Percentiles rank a stretch among this genome's conserved stretches.
Conservation (phyloP, 2,797 vertebrate species). For the Sphenopsis melanotis region DNA sequence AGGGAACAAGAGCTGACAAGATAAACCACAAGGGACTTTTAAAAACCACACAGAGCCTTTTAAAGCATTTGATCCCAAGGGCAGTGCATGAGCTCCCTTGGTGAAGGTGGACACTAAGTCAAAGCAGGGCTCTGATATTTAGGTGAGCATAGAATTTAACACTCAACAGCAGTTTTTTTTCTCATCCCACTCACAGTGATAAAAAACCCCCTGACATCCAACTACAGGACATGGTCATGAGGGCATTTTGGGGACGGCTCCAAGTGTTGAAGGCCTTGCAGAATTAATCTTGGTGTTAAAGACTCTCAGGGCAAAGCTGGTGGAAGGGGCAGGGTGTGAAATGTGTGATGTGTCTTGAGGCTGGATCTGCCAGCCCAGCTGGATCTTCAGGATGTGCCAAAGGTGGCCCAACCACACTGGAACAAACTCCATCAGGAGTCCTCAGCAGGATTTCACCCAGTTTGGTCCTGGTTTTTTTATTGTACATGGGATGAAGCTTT, state of each 20-base stretch:
- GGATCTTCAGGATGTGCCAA: neutral
- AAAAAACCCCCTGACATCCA: fast-evolving
- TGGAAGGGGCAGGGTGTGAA: neutral
- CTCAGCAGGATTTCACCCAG: neutral
- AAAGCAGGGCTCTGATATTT: neutral
- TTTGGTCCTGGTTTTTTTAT: neutral
- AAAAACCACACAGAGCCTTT: neutral
- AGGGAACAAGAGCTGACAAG: neutral
- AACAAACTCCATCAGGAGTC: neutral
- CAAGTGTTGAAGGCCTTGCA: neutral
- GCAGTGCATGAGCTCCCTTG: neutral
- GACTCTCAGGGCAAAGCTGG: neutral
- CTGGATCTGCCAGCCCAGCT: neutral
- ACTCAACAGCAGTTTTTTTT: neutral
- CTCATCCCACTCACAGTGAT: neutral
- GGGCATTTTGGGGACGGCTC: neutral
- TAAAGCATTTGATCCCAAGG: neutral
- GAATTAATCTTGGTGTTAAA: neutral
- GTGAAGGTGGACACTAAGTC: neutral
- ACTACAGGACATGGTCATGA: fast-evolving
- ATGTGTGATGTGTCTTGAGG: neutral
- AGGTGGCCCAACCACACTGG: neutral
- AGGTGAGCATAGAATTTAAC: neutral
- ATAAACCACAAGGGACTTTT: neutral
- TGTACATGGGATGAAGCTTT: neutral